These are phyloP conservation scores for Athene noctua DNA, from an alignment of 2,113 vertebrate species.

Conservation along the genomic window DNA sequence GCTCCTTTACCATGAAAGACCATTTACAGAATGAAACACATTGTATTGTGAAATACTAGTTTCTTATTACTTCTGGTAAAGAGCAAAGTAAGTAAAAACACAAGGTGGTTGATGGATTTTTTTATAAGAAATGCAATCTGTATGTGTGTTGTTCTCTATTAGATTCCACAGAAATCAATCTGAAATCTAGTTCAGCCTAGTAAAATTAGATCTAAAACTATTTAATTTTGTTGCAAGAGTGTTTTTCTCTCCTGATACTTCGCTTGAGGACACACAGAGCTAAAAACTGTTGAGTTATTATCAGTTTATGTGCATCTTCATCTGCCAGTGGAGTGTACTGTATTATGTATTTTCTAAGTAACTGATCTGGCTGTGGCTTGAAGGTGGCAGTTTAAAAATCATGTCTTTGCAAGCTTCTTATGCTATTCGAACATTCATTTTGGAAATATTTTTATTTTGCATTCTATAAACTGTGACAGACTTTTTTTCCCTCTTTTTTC, in stretches of 20 bases:
- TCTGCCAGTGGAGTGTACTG: constrained; percentile 29
- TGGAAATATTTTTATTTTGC: constrained; percentile 28
- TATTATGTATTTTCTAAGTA: constrained; percentile 47
- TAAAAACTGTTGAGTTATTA: constrained; percentile 70
- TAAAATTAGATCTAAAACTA: constrained; percentile 79
- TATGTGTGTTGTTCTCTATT: constrained; percentile 56
- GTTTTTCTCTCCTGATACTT: constrained; percentile 59
- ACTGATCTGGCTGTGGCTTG: constrained; percentile 19
- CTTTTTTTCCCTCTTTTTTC: neutral
- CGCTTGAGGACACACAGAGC: constrained; percentile 64
- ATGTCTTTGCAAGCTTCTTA: constrained; percentile 6
- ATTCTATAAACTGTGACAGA: neutral
- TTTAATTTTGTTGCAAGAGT: constrained; percentile 76
- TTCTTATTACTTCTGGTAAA: constrained; percentile 70
- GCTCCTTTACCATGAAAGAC: constrained; percentile 19
- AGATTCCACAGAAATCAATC: constrained; percentile 75
- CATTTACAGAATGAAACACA: constrained; percentile 30
- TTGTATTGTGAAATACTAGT: constrained; percentile 59
- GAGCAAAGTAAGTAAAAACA: constrained; percentile 60
- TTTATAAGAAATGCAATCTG: constrained; percentile 53
- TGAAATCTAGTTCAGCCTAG: constrained; percentile 69
- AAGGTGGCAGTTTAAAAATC: constrained; percentile 41
- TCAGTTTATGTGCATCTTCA: constrained; percentile 25
- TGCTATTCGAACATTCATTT: neutral
- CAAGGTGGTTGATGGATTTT: constrained; percentile 60